phyloP scores from a whole-genome alignment of 2,888 invertebrate species.

The Acanthosepion lycidas region DNA sequence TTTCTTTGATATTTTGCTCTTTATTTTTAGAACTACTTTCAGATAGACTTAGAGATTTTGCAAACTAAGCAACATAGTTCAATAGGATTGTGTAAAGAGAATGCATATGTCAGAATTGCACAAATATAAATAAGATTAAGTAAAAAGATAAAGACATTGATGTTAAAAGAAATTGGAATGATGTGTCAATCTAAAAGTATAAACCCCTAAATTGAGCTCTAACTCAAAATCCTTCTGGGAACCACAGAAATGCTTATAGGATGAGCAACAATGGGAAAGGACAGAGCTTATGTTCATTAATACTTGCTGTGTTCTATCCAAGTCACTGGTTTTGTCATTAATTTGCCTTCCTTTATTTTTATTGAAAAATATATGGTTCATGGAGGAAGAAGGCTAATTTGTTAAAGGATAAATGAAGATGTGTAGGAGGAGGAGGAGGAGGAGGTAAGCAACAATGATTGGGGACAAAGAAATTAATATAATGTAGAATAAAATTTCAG shows the following conservation, averaged over 20 bases:
- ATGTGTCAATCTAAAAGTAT: not conserved
- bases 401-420: not conserved
- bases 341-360: constrained; percentile 33
- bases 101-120: not conserved
- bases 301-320: not conserved
- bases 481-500: not conserved
- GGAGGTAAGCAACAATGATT: not conserved
- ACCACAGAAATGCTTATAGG: constrained; percentile 33
- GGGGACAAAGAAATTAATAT: not conserved
- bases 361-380: constrained; percentile 20
- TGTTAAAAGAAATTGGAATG: not conserved
- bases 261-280: not conserved
- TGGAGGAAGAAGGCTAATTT: not conserved
- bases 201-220: constrained; percentile 18
- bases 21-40: not conserved
- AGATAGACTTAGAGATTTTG: not conserved
- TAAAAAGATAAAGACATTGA: not conserved
- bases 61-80: not conserved
- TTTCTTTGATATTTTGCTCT: not conserved
- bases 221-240: not conserved
- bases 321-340: constrained; percentile 18
- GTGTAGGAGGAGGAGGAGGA: not conserved
- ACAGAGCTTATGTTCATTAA: not conserved
- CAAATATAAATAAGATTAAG: not conserved
- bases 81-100: not conserved